Evolutionary conservation across 2,797 vertebrate genomes (phyloP).

Genomic region (Sus cebifrons): DNA sequence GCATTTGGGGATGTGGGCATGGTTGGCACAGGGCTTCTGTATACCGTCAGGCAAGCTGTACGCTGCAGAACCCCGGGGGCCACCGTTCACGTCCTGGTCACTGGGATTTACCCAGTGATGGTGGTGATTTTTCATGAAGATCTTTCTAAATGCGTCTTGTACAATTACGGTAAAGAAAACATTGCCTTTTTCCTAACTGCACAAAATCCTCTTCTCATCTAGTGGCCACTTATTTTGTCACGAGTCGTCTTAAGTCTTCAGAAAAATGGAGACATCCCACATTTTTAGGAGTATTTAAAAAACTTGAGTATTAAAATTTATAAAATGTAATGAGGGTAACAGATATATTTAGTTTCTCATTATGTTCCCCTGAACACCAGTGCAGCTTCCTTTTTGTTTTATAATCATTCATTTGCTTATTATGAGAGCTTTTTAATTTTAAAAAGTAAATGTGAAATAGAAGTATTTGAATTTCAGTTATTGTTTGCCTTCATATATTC

Average conservation of each 20-base stretch:
- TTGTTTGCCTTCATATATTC: constrained; percentile 17
- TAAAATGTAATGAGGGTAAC: neutral
- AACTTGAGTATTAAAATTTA: neutral
- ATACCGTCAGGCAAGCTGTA: too few relatives aligned
- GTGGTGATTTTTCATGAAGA: neutral
- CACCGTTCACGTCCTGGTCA: neutral
- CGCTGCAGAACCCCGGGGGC: fast-evolving
- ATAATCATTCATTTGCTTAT: constrained; percentile 38
- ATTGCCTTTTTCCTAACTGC: neutral
- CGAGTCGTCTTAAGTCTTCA: neutral
- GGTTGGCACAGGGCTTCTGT: too few relatives aligned
- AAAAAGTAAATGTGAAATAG: neutral
- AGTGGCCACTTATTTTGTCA: neutral
- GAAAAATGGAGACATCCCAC: neutral
- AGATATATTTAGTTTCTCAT: neutral
- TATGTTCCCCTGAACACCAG: neutral
- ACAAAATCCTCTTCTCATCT: neutral
- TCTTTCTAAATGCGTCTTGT: neutral
- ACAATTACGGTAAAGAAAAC: neutral
- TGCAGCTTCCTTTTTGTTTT: neutral
- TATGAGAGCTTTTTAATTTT: constrained; percentile 57
- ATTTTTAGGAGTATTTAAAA: neutral
- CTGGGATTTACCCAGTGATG: neutral
- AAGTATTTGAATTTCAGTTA: neutral
- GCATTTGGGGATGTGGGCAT: neutral